Evolutionary conservation across 1,140 invertebrate species (phyloP).

Genomic region (Rhagoletis zephyria): DNA sequence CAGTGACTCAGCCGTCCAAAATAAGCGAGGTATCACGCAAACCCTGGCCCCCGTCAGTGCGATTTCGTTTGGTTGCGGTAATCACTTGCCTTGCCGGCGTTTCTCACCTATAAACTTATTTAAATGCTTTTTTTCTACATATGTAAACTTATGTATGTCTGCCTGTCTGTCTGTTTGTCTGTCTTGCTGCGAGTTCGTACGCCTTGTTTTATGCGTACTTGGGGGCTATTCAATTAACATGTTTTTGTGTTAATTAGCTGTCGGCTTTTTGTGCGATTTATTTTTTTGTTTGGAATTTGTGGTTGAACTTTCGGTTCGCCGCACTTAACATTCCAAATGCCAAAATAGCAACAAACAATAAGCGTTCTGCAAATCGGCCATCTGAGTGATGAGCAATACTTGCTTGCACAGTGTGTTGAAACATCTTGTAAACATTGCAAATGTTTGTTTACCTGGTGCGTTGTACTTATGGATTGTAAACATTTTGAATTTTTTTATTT

Average conservation of each 20-base stretch:
- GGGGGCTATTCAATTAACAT: not conserved
- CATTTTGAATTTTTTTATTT: not conserved
- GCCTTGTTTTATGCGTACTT: not conserved
- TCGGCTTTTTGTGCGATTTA: not conserved
- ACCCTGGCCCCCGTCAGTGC: not conserved
- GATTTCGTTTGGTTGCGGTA: not conserved
- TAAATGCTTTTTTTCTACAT: no score
- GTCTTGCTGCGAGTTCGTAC: not conserved
- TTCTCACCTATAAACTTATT: constrained; percentile 40
- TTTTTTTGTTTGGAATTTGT: constrained; percentile 42
- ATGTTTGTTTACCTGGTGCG: not conserved
- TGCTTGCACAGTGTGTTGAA: not conserved
- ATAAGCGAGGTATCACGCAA: not conserved
- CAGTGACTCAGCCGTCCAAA: constrained; percentile 3
- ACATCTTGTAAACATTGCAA: not conserved
- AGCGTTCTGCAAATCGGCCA: not conserved
- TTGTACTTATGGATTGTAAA: no score
- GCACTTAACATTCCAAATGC: constrained; percentile 1
- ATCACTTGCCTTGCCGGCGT: not conserved
- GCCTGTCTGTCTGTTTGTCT: not conserved
- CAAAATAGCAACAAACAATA: not conserved
- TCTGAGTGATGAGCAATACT: not conserved
- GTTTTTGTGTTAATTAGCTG: not conserved
- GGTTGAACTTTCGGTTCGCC: constrained; percentile 21
- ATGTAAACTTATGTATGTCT: no score